Percentiles rank a stretch among this genome's conserved stretches.
Evolutionary conservation across 1,140 invertebrate genomes (phyloP).

Genomic region (Tribolium castaneum): DNA sequence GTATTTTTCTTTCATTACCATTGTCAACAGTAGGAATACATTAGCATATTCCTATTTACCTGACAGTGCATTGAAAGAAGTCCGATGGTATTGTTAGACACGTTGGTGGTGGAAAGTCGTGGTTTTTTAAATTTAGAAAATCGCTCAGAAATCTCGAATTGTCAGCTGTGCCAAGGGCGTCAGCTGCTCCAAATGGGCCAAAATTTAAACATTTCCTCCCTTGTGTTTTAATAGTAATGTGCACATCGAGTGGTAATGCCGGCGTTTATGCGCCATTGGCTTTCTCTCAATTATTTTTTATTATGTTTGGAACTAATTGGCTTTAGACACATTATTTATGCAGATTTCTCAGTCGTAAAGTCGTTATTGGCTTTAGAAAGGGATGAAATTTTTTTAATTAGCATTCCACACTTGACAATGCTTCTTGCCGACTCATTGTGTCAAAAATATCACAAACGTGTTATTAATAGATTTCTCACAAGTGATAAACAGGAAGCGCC

Average conservation of each 20-base stretch:
- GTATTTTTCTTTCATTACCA: slow-evolving; percentile 32
- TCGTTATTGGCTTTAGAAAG: slow-evolving; percentile 42
- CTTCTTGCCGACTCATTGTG: not conserved
- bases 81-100: slow-evolving; percentile 9
- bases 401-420: slow-evolving; percentile 11
- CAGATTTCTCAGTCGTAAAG: slow-evolving; percentile 37
- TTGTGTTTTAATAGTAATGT: slow-evolving; percentile 38
- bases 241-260: slow-evolving; percentile 6
- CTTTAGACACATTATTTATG: slow-evolving; percentile 19
- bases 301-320: slow-evolving; percentile 1
- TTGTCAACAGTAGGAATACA: slow-evolving; percentile 6
- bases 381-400: slow-evolving; percentile 44
- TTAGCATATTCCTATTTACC: slow-evolving; percentile 25
- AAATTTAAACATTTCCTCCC: slow-evolving; percentile 41
- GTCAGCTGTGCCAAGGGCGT: slow-evolving; percentile 36
- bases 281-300: slow-evolving; percentile 24
- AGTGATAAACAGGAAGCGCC: not conserved
- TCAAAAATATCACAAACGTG: not conserved
- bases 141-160: slow-evolving; percentile 29
- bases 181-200: slow-evolving; percentile 33
- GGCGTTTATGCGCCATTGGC: not conserved
- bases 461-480: not conserved
- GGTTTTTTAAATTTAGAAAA: slow-evolving; percentile 29
- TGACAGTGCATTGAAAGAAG: slow-evolving; percentile 13
- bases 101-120: slow-evolving; percentile 1